Base-by-base conservation (phyloP, 2,113 vertebrate genomes). In the Alosa alosa region DNA sequence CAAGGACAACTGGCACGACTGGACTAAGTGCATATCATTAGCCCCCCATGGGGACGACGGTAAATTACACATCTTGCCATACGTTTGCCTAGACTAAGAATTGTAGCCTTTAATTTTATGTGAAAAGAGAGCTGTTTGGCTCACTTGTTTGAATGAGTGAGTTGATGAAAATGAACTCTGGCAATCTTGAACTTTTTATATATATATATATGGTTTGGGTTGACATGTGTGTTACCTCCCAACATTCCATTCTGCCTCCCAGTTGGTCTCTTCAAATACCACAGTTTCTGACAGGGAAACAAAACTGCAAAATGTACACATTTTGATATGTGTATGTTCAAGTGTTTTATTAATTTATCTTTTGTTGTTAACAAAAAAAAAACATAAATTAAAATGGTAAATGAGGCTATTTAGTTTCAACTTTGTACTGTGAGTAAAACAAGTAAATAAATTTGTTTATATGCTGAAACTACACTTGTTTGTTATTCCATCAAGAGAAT, bases 21-120 rank as follows among this genome's bases (percentile, higher is more conserved):
- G 98, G 98, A 99, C 98, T 11, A 95, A 99, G 93, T 97, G 97
- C 94, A 96, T 99, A 92, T 96, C 97, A 9, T 93, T 99, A 88
- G 97, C 99, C 88, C 96, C 94, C 1, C 97, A 97, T 0, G 96
- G 96, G 49, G 97, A 99, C 57, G 97, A 97, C 39, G 97, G 95
- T 94, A 96, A 94, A 89, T 92, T 99, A 91, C 96, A 98, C 92
- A 96, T 99, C 92, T 95, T 99, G 94, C 98, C 98, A 89, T 99
- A 99, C 15, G 96, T 99, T 94, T 97, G 96, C 94, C 94, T 99
- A 93, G 97, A 99, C 92, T 99, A 95, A 97, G 89, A 83, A 78
- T 78, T 78, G 72, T 78, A 78, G 72, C 72, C 72, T 78, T 78
- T 39, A 39, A 78, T 39, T 78, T 78, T 18, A 78, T 78, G 31